Base-by-base conservation (phyloP, 2,113 vertebrate species). In the Tinamus guttatus region DNA sequence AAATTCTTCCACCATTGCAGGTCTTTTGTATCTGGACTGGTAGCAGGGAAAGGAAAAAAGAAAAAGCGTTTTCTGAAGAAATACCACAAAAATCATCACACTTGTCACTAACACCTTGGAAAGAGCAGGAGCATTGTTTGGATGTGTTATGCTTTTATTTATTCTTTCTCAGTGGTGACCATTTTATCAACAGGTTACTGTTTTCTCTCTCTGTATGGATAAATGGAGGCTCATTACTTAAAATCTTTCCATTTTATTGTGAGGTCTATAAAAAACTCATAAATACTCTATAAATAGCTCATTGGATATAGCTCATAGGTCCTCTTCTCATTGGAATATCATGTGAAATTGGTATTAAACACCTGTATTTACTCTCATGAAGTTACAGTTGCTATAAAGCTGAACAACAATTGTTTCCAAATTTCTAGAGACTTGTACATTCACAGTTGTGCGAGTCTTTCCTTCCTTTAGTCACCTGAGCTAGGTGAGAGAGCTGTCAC, bases 401-500 rank as follows among this genome's bases (percentile, higher is more conserved):
- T 51, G n/a, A 75, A 36, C 34, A 71, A 22, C 5, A 76, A 19
- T 32, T 40, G 4, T 24, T 54, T 62, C 79, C 45, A 36, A 10
- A 40, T 83, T 89, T 59, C 81, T 71, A 19, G 30, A 87, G n/a
- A n/a, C 16, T 32, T 15, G 45, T 17, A 21, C 6, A 2, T 71
- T 88, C 27, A 49, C 22, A n/a, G 8, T 16, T 16, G 9, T 28
- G 16, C 19, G 21, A 1, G 22, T 70, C 27, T 67, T 38, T 62
- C 16, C 20, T 17, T 52, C 45, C 12, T 20, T 12, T 47, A 85
- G 20, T 40, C 16, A 43, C 11, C 6, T 40, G 13, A 11, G 17
- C 11, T 7, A 32, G 54, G 36, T 1, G 22, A 18, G 32, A 77
- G 15, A 0, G 2, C 4, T 20, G 2, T 65, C 58, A 71, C 13